Evolutionary conservation across 2,888 invertebrate genomes (phyloP).

Genomic region (Rhaphigaster nebulosa): DNA sequence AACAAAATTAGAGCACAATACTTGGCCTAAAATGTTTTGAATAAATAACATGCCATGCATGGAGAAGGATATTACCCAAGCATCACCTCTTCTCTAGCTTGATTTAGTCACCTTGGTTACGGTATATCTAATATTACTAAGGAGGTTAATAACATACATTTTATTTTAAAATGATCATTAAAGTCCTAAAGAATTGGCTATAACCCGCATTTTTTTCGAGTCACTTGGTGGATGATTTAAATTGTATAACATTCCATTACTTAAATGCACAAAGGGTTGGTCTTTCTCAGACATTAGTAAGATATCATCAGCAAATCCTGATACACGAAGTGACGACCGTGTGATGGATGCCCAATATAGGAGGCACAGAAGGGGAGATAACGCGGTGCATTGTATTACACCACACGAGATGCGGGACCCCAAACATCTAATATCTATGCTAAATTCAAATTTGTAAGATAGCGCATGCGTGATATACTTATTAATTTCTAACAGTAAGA

Average conservation of each 20-base stretch:
- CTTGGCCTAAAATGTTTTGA: too few species aligned
- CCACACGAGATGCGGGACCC: not conserved
- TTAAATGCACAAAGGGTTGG: not conserved
- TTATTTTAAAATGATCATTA: not conserved
- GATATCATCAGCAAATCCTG: not conserved
- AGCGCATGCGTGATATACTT: too few species aligned
- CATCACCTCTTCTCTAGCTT: too few species aligned
- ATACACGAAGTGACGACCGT: not conserved
- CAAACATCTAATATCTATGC: not conserved
- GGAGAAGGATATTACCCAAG: too few species aligned
- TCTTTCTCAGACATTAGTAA: not conserved
- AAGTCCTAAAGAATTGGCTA: not conserved
- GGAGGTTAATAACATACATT: not conserved
- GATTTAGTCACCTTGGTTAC: too few species aligned
- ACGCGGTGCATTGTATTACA: not conserved
- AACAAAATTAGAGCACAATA: too few species aligned
- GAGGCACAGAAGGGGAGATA: conserved; percentile 24
- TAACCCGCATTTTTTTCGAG: not conserved
- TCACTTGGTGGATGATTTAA: not conserved
- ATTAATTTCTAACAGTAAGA: too few species aligned
- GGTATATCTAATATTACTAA: too few species aligned
- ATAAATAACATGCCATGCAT: too few species aligned
- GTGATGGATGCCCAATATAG: conserved; percentile 28
- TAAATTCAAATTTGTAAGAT: too few species aligned
- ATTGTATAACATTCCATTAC: not conserved